Evolutionary conservation across 2,888 invertebrate species (phyloP).

Genomic region (Drosophila melanosoma): DNA sequence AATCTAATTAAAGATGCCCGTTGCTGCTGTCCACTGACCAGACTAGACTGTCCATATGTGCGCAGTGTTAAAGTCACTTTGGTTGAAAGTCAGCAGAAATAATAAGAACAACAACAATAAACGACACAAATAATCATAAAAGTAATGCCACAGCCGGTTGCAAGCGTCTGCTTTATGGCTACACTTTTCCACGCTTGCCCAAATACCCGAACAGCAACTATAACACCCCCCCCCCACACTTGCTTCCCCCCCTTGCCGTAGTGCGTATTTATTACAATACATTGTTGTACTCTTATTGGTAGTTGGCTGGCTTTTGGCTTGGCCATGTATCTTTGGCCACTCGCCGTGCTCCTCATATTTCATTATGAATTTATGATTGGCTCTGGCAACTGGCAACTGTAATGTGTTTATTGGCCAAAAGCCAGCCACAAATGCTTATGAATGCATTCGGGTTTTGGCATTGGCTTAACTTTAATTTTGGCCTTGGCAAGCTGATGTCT

Average conservation of each 20-base stretch:
- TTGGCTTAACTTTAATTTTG: conserved; percentile 38
- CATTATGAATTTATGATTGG: conserved; percentile 83
- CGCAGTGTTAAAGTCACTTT: conserved; percentile 53
- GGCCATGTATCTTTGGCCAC: conserved; percentile 40
- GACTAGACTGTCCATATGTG: conserved; percentile 61
- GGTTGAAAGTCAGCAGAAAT: conserved; percentile 28
- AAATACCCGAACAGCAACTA: conserved; percentile 52
- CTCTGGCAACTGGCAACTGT: conserved; percentile 60
- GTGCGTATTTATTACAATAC: conserved; percentile 60
- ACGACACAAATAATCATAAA: conserved; percentile 84
- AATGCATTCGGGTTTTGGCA: conserved; percentile 29
- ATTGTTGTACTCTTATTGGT: conserved; percentile 31
- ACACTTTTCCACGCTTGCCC: conserved; percentile 46
- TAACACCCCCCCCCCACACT: neutral
- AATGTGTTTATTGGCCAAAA: conserved; percentile 76
- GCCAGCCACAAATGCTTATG: conserved; percentile 54
- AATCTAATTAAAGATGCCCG: conserved; percentile 77
- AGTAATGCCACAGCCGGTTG: conserved; percentile 74
- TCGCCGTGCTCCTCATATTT: conserved; percentile 70
- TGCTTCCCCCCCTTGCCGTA: conserved; percentile 3
- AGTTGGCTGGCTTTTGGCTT: conserved; percentile 36
- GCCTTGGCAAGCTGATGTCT: neutral
- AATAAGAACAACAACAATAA: conserved; percentile 53
- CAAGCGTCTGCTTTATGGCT: conserved; percentile 53
- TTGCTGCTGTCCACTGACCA: conserved; percentile 30